These are phyloP conservation scores for Hylaea fasciaria DNA, from an alignment of 2,888 invertebrate species.

Conservation along the genomic window DNA sequence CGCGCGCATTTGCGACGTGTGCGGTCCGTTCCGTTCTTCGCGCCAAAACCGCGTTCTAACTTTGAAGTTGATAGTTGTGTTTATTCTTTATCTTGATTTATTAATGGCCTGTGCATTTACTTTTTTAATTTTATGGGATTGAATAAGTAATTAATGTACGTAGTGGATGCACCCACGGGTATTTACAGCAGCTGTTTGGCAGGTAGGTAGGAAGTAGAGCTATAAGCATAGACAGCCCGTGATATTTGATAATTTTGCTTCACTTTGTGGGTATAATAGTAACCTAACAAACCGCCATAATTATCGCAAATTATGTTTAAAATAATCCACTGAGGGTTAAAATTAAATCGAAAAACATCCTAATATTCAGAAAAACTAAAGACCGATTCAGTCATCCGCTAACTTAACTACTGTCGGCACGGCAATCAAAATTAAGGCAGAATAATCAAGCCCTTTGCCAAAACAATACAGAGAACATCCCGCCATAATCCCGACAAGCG, in stretches of 20 bases:
- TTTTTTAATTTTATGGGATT: conserved; percentile 20
- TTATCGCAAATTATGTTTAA: no score
- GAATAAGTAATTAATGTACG: background rate
- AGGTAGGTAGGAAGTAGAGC: no score
- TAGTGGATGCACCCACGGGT: background rate
- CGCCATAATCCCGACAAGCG: conserved; percentile 20
- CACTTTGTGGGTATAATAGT: no score
- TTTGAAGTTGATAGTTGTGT: conserved; percentile 49
- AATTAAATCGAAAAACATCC: no score
- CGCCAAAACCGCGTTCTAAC: conserved; percentile 62
- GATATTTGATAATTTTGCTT: no score
- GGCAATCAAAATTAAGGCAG: conserved; percentile 10
- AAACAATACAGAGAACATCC: conserved; percentile 21
- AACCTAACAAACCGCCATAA: no score
- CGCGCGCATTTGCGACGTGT: conserved; percentile 68
- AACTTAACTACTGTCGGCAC: conserved; percentile 6
- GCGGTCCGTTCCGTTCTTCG: conserved; percentile 68
- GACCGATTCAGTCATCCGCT: background rate
- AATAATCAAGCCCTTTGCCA: conserved; percentile 13
- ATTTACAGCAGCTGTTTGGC: no score
- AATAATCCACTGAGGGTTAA: no score
- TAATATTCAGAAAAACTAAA: background rate
- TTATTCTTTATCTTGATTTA: conserved; percentile 41
- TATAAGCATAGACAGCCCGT: no score
- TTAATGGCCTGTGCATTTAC: conserved; percentile 43